Evolutionary conservation across 2,888 invertebrate species (phyloP), one percentile per base, ranked within the genome.

Genomic region (Epicampocera succincta): DNA sequence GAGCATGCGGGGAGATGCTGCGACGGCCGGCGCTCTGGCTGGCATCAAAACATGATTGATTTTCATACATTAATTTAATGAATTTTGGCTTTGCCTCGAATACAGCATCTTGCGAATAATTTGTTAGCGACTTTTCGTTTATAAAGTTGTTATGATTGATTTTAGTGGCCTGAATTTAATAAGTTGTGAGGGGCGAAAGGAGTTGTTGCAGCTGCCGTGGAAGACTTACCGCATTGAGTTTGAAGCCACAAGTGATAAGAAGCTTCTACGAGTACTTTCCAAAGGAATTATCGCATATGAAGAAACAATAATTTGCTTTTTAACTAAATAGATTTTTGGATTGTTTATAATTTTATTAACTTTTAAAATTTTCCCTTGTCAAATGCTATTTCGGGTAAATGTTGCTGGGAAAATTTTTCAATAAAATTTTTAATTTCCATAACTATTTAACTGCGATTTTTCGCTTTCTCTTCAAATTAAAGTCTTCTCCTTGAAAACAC

Each of bases 11-110:
- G n/a, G n/a, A n/a, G n/a, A n/a, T n/a, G n/a, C n/a, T n/a, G n/a
- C n/a, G n/a, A n/a, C n/a, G 15, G 29, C 5, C 29, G 3, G 54
- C 29, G 54, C 15, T 15, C n/a, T n/a, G n/a, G n/a, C n/a, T 33
- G 12, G 4, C 13, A 33, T 13, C 29, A 71, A 21, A 71, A 48
- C 15, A 66, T 78, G 73, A 79, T 79, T 73, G 78, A 79, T 78
- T 78, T 73, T 61, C 8, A 19, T 33, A 19, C 78, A 78, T 78
- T 72, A 68, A 52, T 19, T 66, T 66, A 72, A 68, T 68, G 60
- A 68, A 78, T 42, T 66, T 78, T 29, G 9, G 29, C n/a, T 50
- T 65, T 19, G 17, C 3, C 8, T 25, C 25, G 25, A 3, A 25
- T 25, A 25, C 2, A 25, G 5, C 8, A 33, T 9, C 8, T 33